A percentile compares a stretch with the other conserved stretches of the same genome.
These are phyloP conservation scores for Myrmecophaga tridactyla DNA, from an alignment of 2,113 vertebrate genomes.

Conservation along the genomic window DNA sequence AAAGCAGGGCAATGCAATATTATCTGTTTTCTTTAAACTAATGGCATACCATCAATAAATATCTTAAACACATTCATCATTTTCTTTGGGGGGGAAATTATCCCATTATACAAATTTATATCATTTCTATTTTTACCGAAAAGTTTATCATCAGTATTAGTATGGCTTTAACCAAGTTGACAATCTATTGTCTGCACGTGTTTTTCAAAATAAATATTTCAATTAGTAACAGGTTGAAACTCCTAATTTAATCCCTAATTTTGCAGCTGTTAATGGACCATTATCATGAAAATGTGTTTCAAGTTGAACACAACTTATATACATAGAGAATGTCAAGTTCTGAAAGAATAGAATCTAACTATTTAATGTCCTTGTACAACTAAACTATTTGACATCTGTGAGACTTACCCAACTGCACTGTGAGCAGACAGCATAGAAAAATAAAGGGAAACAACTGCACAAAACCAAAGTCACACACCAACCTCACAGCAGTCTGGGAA, in stretches of 20 bases:
- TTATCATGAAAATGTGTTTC: constrained; percentile 20
- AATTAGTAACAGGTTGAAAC: constrained; percentile 12
- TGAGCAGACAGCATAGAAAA: neutral
- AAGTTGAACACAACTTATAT: constrained; percentile 23
- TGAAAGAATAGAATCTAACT: neutral
- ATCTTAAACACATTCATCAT: neutral
- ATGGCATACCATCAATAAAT: neutral
- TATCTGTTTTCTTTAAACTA: neutral
- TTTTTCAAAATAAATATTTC: constrained; percentile 53
- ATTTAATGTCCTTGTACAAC: neutral
- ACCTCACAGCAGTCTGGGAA: neutral
- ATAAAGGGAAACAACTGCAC: neutral
- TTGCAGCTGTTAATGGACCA: constrained; percentile 36
- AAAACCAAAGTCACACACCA: neutral
- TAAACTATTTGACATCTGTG: neutral
- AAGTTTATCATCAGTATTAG: neutral
- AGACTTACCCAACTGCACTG: neutral
- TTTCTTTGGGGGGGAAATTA: neutral
- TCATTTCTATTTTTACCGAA: neutral
- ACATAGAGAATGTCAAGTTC: neutral
- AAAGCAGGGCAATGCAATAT: neutral
- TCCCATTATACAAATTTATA: neutral
- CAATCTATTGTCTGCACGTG: neutral
- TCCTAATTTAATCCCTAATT: constrained; percentile 29
- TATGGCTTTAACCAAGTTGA: neutral